Evolutionary conservation across 1,140 invertebrate genomes (phyloP), one percentile per base, ranked within the genome.

Genomic region (Drosophila oshimai): DNA sequence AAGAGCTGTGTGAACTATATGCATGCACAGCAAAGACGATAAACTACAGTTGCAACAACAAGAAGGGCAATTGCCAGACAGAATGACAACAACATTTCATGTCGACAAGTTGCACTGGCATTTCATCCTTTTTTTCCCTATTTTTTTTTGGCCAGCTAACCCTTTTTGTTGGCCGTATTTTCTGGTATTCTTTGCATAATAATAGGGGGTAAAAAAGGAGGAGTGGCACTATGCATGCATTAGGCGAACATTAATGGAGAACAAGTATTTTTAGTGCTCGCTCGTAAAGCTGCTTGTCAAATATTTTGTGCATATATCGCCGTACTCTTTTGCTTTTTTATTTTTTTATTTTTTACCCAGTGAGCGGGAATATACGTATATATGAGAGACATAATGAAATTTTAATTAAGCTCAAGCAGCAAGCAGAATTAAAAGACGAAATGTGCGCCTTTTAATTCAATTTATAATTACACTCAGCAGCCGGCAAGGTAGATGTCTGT

Each of bases 61-160:
- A 53, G 20, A 76, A 36, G 26, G 44, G 45, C 37, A 69, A 65
- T 61, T 54, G 37, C 60, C 55, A 72, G 77, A 77, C 62, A 57
- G 78, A 86, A 86, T 73, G 71, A 80, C 81, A 84, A 84, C 80
- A 84, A 86, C 80, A 72, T 86, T 80, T 86, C 80, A 86, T 86
- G 80, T 86, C 81, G 80, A 86, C 80, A 86, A 86, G 80, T 86
- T 86, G 80, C 75, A 39, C 57, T 81, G 69, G 58, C 77, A 75
- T 80, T 84, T 74, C 49, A 68, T 64, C 39, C 24, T 9, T 53
- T 33, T 54, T 57, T 36, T 65, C 24, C n/a, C n/a, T n/a, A n/a
- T 49, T 29, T 29, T 28, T 31, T 29, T 54, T 37, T 31, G 6
- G n/a, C n/a, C n/a, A n/a, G n/a, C 18, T 20, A 37, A 22, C 29